Evolutionary conservation across 1,140 invertebrate species (phyloP).

Genomic region (Trichomalopsis sarcophagae): DNA sequence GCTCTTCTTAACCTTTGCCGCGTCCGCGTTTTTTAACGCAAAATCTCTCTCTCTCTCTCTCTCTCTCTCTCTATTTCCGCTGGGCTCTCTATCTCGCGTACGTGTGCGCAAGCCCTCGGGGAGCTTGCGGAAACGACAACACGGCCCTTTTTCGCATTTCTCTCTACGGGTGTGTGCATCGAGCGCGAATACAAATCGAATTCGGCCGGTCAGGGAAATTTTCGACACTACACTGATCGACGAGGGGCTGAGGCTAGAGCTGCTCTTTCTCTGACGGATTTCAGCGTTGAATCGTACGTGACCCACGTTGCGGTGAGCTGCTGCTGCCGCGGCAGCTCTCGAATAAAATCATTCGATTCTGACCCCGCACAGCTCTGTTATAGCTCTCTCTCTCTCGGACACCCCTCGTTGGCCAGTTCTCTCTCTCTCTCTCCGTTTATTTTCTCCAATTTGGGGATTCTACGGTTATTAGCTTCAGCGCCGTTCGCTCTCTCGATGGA

Average conservation of each 20-base stretch:
- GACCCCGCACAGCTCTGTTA: neutral
- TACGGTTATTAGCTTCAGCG: neutral
- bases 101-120: neutral
- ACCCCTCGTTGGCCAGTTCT: neutral
- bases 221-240: conserved; percentile 39
- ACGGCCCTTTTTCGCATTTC: conserved; percentile 50
- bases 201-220: conserved; percentile 62
- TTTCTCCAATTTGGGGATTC: conserved; percentile 2
- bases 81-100: neutral
- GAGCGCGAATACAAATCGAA: conserved; percentile 66
- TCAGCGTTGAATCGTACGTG: conserved; percentile 21
- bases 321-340: neutral
- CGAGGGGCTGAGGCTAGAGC: neutral
- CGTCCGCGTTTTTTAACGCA: conserved; percentile 71
- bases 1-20: conserved; percentile 68
- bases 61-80: conserved; percentile 46
- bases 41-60: conserved; percentile 54
- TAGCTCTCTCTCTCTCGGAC: no score
- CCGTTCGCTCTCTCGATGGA: neutral
- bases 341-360: conserved; percentile 32
- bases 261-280: conserved; percentile 35
- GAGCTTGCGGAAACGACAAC: conserved; percentile 26
- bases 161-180: conserved; percentile 34
- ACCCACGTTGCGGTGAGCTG: conserved; percentile 2
- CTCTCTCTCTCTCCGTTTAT: conserved; percentile 6